Evolutionary conservation across 1,140 invertebrate genomes (phyloP).

Genomic region (Drosophila pectinifera): DNA sequence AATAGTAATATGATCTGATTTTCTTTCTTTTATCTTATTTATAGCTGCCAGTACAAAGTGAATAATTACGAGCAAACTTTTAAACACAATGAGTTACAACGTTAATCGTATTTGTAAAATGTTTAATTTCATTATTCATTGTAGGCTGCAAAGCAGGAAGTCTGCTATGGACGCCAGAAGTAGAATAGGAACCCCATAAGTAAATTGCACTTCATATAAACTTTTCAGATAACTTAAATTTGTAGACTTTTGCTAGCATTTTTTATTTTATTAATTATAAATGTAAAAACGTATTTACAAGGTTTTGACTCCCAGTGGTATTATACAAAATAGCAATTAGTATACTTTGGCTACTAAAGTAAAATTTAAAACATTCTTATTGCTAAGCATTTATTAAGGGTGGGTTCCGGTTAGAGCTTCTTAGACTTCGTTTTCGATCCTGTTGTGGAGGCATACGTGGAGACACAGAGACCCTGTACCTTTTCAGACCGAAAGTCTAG

Average conservation of each 20-base stretch:
- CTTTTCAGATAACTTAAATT: background rate
- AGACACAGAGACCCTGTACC: conserved; percentile 36
- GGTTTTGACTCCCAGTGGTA: background rate
- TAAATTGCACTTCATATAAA: too few relatives aligned
- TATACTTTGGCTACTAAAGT: conserved; percentile 8
- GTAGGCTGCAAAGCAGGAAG: too few relatives aligned
- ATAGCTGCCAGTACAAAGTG: too few relatives aligned
- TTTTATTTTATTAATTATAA: background rate
- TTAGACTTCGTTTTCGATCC: conserved; percentile 57
- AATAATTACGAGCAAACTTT: too few relatives aligned
- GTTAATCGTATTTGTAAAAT: too few relatives aligned
- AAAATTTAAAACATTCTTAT: conserved; percentile 8
- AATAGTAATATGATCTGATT: too few relatives aligned
- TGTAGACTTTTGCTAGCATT: background rate
- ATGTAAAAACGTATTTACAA: background rate
- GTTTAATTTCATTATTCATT: too few relatives aligned
- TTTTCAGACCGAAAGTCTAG: conserved; percentile 69
- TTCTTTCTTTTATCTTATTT: too few relatives aligned
- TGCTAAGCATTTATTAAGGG: background rate
- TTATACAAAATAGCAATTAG: background rate
- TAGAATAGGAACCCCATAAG: too few relatives aligned
- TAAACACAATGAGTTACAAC: too few relatives aligned
- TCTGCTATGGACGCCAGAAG: too few relatives aligned
- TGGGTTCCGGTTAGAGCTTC: conserved; percentile 40
- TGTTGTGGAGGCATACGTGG: conserved; percentile 12